A percentile compares a stretch with the other conserved stretches of the same genome.
These are phyloP conservation scores for Rhamnusium bicolor DNA, from an alignment of 2,888 invertebrate genomes.

Conservation along the genomic window DNA sequence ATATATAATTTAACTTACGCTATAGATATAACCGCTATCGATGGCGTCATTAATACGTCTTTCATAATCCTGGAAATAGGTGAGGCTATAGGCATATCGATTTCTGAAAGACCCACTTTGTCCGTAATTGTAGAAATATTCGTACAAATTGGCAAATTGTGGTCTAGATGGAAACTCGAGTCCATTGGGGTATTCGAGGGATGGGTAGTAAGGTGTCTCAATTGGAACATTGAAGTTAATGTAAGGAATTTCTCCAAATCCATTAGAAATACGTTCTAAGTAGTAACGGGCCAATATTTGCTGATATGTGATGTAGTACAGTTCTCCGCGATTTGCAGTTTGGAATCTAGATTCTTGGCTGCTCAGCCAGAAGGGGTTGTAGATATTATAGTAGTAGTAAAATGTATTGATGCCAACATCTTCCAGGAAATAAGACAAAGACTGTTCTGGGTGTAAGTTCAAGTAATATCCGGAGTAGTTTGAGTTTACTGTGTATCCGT, in stretches of 20 bases:
- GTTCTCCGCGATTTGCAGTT: conserved; percentile 77
- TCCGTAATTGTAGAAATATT: conserved; percentile 66
- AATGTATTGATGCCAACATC: conserved; percentile 74
- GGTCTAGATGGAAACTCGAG: conserved; percentile 78
- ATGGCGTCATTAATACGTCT: conserved; percentile 75
- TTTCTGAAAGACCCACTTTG: conserved; percentile 62
- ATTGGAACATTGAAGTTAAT: conserved; percentile 73
- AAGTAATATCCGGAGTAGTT: conserved; percentile 76
- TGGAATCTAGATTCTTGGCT: not conserved
- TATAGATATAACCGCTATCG: conserved; percentile 71
- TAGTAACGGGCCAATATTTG: conserved; percentile 82
- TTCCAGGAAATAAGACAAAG: conserved; percentile 80
- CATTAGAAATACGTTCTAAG: conserved; percentile 82
- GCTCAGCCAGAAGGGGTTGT: not conserved
- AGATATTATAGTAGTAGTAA: not conserved
- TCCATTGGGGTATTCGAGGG: conserved; percentile 78
- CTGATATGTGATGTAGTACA: conserved; percentile 78
- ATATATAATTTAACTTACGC: conserved; percentile 37
- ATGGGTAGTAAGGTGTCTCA: conserved; percentile 77
- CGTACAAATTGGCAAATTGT: conserved; percentile 73
- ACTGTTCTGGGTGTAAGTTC: conserved; percentile 73
- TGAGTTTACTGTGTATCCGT: conserved; percentile 75
- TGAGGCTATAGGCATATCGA: conserved; percentile 73
- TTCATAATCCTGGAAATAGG: conserved; percentile 69
- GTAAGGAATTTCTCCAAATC: conserved; percentile 77